A percentile compares a stretch with the other conserved stretches of the same genome.
These are phyloP conservation scores for Sinosuthora webbiana DNA, from an alignment of 2,113 vertebrate genomes.

Conservation along the genomic window DNA sequence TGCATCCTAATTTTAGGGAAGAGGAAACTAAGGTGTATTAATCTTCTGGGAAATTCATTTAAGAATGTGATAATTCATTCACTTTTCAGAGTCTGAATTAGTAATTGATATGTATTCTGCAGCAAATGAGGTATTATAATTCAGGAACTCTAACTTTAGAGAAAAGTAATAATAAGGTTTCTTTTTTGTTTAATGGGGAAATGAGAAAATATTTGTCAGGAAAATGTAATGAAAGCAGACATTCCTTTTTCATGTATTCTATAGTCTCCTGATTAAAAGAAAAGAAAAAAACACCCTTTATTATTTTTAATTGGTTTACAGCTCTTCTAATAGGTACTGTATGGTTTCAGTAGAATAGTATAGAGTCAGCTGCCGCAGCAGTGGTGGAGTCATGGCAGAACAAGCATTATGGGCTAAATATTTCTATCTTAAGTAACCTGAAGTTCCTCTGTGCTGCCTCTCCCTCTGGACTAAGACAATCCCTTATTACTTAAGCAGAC, in stretches of 20 bases:
- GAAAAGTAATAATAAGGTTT: neutral
- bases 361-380: neutral
- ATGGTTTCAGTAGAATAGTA: neutral
- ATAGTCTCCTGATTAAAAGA: neutral
- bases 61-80: conserved; percentile 61
- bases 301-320: neutral
- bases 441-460: neutral
- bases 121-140: neutral
- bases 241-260: neutral
- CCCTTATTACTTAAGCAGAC: neutral
- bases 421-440: neutral
- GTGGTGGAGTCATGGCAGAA: neutral
- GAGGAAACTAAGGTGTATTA: conserved; percentile 34
- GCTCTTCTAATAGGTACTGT: neutral
- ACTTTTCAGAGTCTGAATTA: conserved; percentile 30
- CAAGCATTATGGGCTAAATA: neutral
- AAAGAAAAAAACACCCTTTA: neutral
- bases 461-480: neutral
- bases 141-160: neutral
- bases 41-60: conserved; percentile 51
- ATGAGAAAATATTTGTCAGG: neutral
- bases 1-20: conserved; percentile 52
- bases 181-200: neutral
- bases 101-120: neutral
- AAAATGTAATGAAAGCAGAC: neutral